Evolutionary conservation across 2,888 invertebrate species (phyloP).

Genomic region (Kuschelorhynchus macadamiae): DNA sequence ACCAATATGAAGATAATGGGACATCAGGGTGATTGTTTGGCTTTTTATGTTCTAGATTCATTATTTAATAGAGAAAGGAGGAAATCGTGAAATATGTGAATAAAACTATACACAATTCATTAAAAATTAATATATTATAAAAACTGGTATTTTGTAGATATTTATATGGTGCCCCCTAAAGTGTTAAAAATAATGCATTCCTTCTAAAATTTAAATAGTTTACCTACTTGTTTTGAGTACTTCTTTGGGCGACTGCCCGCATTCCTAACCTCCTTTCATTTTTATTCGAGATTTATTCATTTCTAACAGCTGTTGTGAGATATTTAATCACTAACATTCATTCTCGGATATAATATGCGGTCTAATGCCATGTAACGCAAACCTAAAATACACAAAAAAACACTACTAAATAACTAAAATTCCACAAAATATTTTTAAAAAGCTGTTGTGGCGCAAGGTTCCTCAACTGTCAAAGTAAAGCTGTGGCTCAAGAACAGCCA

Average conservation of each 20-base stretch:
- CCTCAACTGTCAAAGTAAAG: constrained; percentile 22
- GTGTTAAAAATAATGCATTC: constrained; percentile 1
- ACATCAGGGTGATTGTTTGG: no score
- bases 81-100: no score
- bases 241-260: constrained; percentile 66
- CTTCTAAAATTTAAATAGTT: constrained; percentile 35
- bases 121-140: no score
- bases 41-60: no score
- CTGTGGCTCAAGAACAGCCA: not conserved
- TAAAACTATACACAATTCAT: no score
- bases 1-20: no score
- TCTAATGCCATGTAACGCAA: not conserved
- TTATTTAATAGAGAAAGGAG: no score
- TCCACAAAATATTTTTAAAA: constrained; percentile 28
- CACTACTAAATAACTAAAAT: constrained; percentile 1
- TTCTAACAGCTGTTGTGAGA: not conserved
- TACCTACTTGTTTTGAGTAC: constrained; percentile 64
- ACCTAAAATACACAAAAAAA: constrained; percentile 15
- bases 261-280: constrained; percentile 69
- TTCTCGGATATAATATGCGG: constrained; percentile 6
- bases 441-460: constrained; percentile 34
- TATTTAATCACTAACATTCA: constrained; percentile 7
- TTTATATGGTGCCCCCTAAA: not conserved
- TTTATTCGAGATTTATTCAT: constrained; percentile 49
- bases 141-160: no score